Evolutionary conservation across 2,888 invertebrate species (phyloP).

Genomic region (Hydropsyche betteni): DNA sequence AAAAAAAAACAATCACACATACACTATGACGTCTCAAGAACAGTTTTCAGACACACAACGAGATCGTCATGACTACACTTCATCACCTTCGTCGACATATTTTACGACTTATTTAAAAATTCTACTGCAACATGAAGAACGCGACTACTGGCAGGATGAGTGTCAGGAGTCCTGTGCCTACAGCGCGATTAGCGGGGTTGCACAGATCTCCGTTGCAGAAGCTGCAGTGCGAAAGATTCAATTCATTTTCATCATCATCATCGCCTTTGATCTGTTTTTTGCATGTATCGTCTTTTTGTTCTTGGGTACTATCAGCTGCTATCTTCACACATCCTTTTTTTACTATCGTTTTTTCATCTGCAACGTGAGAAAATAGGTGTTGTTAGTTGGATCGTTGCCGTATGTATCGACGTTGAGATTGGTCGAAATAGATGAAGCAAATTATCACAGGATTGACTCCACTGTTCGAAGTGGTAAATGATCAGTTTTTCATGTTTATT

Average conservation of each 20-base stretch:
- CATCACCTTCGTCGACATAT: background rate
- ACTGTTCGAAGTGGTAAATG: too few species aligned
- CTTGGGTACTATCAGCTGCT: background rate
- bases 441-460: too few species aligned
- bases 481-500: too few species aligned
- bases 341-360: background rate
- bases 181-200: conserved; percentile 33
- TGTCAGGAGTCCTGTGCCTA: background rate
- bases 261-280: background rate
- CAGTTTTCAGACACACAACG: too few species aligned
- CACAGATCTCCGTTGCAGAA: conserved; percentile 35
- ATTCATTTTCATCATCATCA: background rate
- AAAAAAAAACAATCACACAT: too few species aligned
- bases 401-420: too few species aligned
- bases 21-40: too few species aligned
- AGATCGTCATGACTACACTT: too few species aligned
- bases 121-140: background rate
- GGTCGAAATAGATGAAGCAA: too few species aligned
- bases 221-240: conserved; percentile 6
- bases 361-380: conserved; percentile 8
- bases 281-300: background rate
- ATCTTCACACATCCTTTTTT: conserved; percentile 35
- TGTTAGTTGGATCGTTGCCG: background rate
- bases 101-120: background rate
- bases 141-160: background rate